A percentile compares a stretch with the other conserved stretches of the same genome.
phyloP scores from a whole-genome alignment of 2,888 invertebrate species.

The Drosophila subsilvestris region DNA sequence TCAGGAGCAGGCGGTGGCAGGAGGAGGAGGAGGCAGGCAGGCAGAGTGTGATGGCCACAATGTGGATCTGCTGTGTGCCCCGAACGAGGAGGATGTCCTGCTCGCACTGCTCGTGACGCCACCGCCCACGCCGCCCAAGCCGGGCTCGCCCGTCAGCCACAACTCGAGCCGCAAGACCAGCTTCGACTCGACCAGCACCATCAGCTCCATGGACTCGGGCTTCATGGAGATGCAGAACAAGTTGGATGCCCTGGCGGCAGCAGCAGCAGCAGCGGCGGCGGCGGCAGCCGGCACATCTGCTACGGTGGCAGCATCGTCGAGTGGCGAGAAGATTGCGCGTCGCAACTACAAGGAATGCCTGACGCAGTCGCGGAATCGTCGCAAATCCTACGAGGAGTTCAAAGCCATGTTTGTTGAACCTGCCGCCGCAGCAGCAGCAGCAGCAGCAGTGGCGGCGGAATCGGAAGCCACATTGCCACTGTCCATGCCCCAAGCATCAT shows the following conservation, averaged over 20 bases:
- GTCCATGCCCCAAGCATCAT: constrained; percentile 22
- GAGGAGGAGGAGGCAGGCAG: background rate
- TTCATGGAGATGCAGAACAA: constrained; percentile 84
- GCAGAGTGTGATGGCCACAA: constrained; percentile 52
- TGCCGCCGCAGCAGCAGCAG: constrained; percentile 33
- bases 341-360: constrained; percentile 84
- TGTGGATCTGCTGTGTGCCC: constrained; percentile 74
- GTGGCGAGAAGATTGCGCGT: constrained; percentile 79
- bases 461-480: constrained; percentile 1
- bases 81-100: constrained; percentile 57
- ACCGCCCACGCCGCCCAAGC: constrained; percentile 71
- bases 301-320: constrained; percentile 1
- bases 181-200: constrained; percentile 84
- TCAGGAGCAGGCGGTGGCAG: constrained; percentile 3
- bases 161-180: constrained; percentile 84
- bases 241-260: constrained; percentile 73
- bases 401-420: constrained; percentile 82
- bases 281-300: constrained; percentile 14
- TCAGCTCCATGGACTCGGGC: constrained; percentile 84
- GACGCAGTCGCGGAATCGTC: constrained; percentile 83
- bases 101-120: constrained; percentile 56
- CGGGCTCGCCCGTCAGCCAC: constrained; percentile 73
- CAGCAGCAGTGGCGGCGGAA: background rate
- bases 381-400: constrained; percentile 84
- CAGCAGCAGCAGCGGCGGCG: constrained; percentile 31